Base-by-base conservation (phyloP, 92 coral and sea anemone genomes). In the Palythoa grandiflora region DNA sequence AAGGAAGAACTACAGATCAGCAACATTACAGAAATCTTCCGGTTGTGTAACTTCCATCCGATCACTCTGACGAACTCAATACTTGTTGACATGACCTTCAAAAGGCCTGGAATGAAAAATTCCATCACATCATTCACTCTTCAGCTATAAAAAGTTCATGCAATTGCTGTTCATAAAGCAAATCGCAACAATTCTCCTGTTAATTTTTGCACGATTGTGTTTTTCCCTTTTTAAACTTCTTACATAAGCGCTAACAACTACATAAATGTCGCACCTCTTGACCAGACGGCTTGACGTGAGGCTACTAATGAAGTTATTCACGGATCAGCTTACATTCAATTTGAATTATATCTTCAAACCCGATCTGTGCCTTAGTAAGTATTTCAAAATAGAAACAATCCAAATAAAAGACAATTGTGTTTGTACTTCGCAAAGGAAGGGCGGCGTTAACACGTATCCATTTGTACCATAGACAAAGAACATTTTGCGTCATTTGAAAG, bases 401-500 rank as follows among this genome's bases (percentile, higher is more conserved):
- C 39, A 19, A 73, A 70, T 28, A 20, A 73, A 73, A 38, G 78
- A 73, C 7, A 17, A 12, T 37, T 13, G 3, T 71, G 48, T 68
- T 68, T 21, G 73, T 68, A 4, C 9, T 68, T 68, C 17, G 35
- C 35, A 11, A 17, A 40, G 75, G 38, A 71, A 71, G 38, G 74
- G 75, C 75, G 75, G 75, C 50, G 7, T 1, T 44, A 44, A 44
- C 50, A 44, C 50, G 6, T 36, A 37, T 71, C 47, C 5, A 37
- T 37, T 38, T 71, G 14, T 6, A 28, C 36, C 75, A 71, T 3
- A 71, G 66, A 59, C 66, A 59, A 59, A n/a, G 19, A 59, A 59
- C 13, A 9, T 71, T 17, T 16, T 71, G 75, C 75, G 75, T 71
- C 75, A 71, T 71, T 28, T 38, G 17, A 71, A 71, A 71, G 48